Base-by-base conservation (phyloP, 2,888 invertebrate genomes). In the Fragum whitleyi region DNA sequence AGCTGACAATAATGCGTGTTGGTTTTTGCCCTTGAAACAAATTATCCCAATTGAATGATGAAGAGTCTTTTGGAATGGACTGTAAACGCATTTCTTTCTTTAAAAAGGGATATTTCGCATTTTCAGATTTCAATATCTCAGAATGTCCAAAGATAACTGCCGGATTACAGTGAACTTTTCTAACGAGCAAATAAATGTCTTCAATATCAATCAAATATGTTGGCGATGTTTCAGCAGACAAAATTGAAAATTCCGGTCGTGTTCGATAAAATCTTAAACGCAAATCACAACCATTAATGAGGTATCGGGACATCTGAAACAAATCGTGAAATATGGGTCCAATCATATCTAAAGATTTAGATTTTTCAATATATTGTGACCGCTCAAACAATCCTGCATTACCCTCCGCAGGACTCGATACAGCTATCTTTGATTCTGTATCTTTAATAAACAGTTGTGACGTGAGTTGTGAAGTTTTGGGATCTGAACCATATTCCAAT, bases 121-220 rank as follows among this genome's bases (percentile, higher is more conserved):
- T 80, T 16, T n/a, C 9, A 0, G 19, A 51, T 23, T 80, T 72
- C 21, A 76, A 39, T 0, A 79, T 76, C 28, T 79, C 72, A 7
- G 79, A 53, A 55, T 79, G 79, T 26, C 65, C 74, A 28, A 42
- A 26, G 14, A 82, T 79, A 26, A 85, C 72, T 5, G 74, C 79
- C 1, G 79, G 75, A 39, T 82, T 80, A 14, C 77, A 72, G 47
- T 69, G 68, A 7, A 83, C 51, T 72, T 79, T 82, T 23, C 71
- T 59, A 9, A 59, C 59, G 7, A 72, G 61, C 21, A 72, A 28
- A 42, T 42, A 74, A 2, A 55, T 32, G 23, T 74, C 74, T 14
- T 39, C 16, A 2, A 73, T 73, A 28, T 73, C 28, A 11, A 74
- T 39, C 3, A 36, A 57, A 16, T 74, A 74, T 53, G 55, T 16